These are phyloP conservation scores for Drosophila helvetica DNA, from an alignment of 2,888 invertebrate species.

Conservation along the genomic window DNA sequence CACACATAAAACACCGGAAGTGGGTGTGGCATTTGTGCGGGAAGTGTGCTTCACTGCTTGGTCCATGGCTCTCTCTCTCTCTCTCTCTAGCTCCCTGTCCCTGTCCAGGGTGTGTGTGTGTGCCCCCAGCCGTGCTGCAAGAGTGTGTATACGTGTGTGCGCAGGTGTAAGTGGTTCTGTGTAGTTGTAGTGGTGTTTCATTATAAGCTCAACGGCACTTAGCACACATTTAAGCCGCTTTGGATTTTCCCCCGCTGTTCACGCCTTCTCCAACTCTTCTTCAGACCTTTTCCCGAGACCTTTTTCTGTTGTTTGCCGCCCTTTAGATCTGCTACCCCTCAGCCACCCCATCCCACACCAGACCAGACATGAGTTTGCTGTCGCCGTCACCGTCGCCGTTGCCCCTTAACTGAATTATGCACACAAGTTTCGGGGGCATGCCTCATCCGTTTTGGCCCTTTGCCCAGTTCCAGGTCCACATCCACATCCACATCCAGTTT, in stretches of 20 bases:
- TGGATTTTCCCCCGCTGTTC: conserved; percentile 49
- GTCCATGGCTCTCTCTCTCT: conserved; percentile 18
- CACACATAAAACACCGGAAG: conserved; percentile 51
- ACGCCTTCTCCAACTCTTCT: conserved; percentile 23
- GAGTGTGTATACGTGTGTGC: no score
- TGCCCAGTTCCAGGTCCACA: conserved; percentile 35
- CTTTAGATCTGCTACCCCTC: conserved; percentile 3
- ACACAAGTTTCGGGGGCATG: conserved; percentile 33
- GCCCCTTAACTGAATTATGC: conserved; percentile 45
- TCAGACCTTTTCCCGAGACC: conserved; percentile 10
- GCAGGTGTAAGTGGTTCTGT: conserved; percentile 24
- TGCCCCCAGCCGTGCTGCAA: no score
- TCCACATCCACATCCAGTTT: no score
- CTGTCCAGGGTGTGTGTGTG: not conserved
- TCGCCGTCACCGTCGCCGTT: conserved; percentile 33
- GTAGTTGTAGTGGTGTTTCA: conserved; percentile 51
- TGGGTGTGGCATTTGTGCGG: conserved; percentile 61
- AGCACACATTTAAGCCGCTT: conserved; percentile 76
- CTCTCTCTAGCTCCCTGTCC: conserved; percentile 2
- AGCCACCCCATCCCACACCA: not conserved
- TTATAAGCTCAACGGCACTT: conserved; percentile 74
- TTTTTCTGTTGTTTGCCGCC: conserved; percentile 15
- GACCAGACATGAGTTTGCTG: conserved; percentile 25
- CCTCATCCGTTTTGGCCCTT: conserved; percentile 57
- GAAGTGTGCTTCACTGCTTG: conserved; percentile 51